Evolutionary conservation across 2,888 invertebrate species (phyloP).

Genomic region (Timandra comae): DNA sequence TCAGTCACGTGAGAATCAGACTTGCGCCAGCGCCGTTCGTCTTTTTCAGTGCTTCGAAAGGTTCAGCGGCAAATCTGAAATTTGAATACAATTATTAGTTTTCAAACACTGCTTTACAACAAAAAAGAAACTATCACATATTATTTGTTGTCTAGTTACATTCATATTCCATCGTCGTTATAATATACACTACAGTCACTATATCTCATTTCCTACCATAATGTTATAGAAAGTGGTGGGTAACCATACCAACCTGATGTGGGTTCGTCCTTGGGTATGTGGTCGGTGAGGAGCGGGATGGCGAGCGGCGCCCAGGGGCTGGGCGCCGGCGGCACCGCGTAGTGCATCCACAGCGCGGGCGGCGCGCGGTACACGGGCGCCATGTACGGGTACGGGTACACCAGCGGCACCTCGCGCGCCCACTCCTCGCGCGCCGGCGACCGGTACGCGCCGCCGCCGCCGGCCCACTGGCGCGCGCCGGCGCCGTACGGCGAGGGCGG

Average conservation of each 20-base stretch:
- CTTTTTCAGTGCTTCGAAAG: constrained; percentile 85
- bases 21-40: constrained; percentile 36
- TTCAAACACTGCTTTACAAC: too few relatives aligned
- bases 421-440: constrained; percentile 40
- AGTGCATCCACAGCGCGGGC: constrained; percentile 65
- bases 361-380: constrained; percentile 57
- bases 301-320: constrained; percentile 74
- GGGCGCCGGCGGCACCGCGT: constrained; percentile 68
- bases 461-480: constrained; percentile 21
- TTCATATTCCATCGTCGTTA: too few relatives aligned
- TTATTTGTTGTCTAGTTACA: too few relatives aligned
- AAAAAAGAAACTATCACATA: too few relatives aligned
- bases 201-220: neutral
- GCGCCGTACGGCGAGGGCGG: constrained; percentile 37
- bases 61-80: constrained; percentile 92
- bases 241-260: constrained; percentile 68
- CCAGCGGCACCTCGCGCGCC: constrained; percentile 51
- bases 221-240: neutral
- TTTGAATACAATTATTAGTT: too few relatives aligned
- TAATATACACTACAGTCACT: too few relatives aligned
- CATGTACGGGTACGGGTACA: constrained; percentile 63
- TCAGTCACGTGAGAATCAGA: constrained; percentile 43
- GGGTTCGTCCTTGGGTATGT: constrained; percentile 76
- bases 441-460: constrained; percentile 27
- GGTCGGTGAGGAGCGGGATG: constrained; percentile 65